Base-by-base conservation (phyloP, 1,140 invertebrate species). In the Trachymyrmex septentrionalis region DNA sequence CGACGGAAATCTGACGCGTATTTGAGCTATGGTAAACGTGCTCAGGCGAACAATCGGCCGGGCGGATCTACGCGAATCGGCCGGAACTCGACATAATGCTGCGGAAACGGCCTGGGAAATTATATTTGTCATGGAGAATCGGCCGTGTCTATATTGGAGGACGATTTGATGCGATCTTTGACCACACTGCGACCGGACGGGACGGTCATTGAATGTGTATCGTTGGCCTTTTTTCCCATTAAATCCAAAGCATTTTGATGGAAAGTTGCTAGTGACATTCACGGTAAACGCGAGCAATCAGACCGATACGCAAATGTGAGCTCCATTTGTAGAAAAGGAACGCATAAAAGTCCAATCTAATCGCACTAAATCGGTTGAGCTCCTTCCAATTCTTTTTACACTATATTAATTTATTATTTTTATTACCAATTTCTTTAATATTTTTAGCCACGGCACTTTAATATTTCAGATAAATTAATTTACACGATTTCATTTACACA, bases 41-140 rank as follows among this genome's bases (percentile, higher is more conserved):
- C 72, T 80, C 86, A 82, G 63, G 72, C 69, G 88, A 88, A 90
- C 86, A 89, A 92, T 92, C 89, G 48, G 48, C 77, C 80, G 61
- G 64, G 61, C 87, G 86, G 88, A 91, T 91, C 77, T 86, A 34
- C 34, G 63, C 85, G 88, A 90, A 90, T 88, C 90, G 91, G 85
- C 92, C 94, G 94, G 94, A 95, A 94, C 92, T 93, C 5, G 21
- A 64, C 84, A 95, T 95, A 95, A 95, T 93, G 91, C 93, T 86
- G 72, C 94, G 95, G 94, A 95, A 95, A 91, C 92, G 88, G 82
- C 55, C 71, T 85, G 92, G 92, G 91, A 94, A 95, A 95, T 93
- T 92, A 94, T 93, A 94, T 94, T 94, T 94, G 94, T 93, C 86
- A 94, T 92, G 92, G 92, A 92, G 92, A 92, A 91, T 90, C 86